phyloP scores from a whole-genome alignment of 2,888 invertebrate genomes.

The Cheilosia vernalis region DNA sequence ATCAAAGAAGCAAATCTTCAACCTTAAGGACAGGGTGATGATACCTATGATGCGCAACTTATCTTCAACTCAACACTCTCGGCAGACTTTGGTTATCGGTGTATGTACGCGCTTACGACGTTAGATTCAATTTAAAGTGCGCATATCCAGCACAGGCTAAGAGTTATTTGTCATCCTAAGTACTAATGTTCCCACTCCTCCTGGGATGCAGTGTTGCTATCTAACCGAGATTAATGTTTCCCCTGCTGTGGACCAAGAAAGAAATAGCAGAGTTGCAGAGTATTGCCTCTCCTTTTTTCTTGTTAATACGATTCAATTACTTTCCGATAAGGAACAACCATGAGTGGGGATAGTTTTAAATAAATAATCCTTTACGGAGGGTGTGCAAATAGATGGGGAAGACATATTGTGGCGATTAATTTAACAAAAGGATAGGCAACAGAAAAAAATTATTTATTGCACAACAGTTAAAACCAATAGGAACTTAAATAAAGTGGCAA shows the following conservation, averaged over 20 bases:
- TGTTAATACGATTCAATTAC: slow-evolving; percentile 46
- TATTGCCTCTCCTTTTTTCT: slow-evolving; percentile 5
- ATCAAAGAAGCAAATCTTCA: too few relatives aligned
- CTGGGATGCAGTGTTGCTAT: slow-evolving; percentile 49
- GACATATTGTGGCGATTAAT: neutral
- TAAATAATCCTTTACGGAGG: slow-evolving; percentile 12
- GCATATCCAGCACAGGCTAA: slow-evolving; percentile 25
- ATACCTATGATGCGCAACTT: too few relatives aligned
- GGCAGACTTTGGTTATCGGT: slow-evolving; percentile 1
- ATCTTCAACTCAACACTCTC: neutral
- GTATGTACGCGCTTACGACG: neutral
- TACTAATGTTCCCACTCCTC: slow-evolving; percentile 34
- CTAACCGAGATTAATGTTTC: slow-evolving; percentile 62
- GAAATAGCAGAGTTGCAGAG: slow-evolving; percentile 33
- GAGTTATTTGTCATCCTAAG: slow-evolving; percentile 59
- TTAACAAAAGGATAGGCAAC: neutral
- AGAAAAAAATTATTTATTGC: neutral
- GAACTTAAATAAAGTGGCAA: neutral
- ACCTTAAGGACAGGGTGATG: too few relatives aligned
- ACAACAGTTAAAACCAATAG: neutral
- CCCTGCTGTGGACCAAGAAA: slow-evolving; percentile 43
- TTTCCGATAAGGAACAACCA: slow-evolving; percentile 48
- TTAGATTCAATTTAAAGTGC: slow-evolving; percentile 52
- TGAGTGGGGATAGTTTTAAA: slow-evolving; percentile 20
- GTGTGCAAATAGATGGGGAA: neutral